A percentile compares a stretch with the other conserved stretches of the same genome.
phyloP scores from a whole-genome alignment of 64 coral and sea anemone genomes.

The Montipora foliosa region DNA sequence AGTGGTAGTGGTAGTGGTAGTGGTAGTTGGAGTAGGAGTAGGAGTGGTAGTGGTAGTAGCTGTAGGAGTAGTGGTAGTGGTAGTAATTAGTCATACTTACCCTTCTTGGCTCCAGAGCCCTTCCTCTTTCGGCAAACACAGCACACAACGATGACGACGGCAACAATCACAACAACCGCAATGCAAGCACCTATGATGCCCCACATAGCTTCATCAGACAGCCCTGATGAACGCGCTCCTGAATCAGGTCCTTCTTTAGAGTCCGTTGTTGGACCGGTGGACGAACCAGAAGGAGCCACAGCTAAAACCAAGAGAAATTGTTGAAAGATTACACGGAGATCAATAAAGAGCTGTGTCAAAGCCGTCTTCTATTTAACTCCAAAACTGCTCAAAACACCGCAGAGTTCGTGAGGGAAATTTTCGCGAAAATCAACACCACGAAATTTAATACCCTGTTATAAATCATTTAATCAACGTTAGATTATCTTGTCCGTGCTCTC shows the following conservation, averaged over 20 bases:
- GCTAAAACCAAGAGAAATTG: background rate
- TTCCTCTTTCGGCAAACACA: background rate
- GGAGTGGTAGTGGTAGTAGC: too few species aligned
- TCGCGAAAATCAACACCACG: too few species aligned
- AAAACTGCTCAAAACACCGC: too few species aligned
- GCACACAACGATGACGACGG: background rate
- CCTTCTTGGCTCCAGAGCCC: background rate
- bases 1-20: too few species aligned
- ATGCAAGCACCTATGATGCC: slow-evolving; percentile 20
- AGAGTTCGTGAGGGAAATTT: too few species aligned
- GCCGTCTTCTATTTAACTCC: too few species aligned
- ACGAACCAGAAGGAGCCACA: background rate
- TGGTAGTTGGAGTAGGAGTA: too few species aligned
- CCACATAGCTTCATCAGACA: background rate
- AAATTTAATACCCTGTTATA: too few species aligned
- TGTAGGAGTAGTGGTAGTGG: too few species aligned
- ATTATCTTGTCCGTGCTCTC: too few species aligned
- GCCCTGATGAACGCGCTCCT: background rate
- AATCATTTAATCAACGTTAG: too few species aligned
- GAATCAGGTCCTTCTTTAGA: background rate
- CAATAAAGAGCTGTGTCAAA: background rate
- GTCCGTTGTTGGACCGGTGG: background rate
- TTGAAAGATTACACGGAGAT: background rate
- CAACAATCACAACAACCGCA: background rate
- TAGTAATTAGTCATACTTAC: background rate